Conservation (phyloP, 2,888 invertebrate genomes). For the Polia nebulosa region DNA sequence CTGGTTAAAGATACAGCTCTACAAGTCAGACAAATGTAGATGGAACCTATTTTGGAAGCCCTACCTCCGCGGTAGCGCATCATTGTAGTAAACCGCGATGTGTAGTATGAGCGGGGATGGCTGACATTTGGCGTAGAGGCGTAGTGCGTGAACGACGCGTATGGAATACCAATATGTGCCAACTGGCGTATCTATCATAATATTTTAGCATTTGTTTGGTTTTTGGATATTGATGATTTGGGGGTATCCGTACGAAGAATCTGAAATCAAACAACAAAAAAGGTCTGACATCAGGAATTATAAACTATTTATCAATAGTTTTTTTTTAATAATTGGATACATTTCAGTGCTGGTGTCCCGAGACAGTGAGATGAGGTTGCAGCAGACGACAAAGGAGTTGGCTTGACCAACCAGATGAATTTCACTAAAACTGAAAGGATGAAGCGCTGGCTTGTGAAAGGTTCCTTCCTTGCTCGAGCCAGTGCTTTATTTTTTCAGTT, state of each 20-base stretch:
- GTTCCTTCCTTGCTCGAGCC: too few species aligned
- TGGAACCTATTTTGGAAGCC: constrained; percentile 20
- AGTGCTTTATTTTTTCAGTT: too few species aligned
- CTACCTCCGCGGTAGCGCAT: constrained; percentile 31
- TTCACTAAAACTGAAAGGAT: too few species aligned
- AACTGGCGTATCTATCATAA: constrained; percentile 32
- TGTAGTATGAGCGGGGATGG: constrained; percentile 53
- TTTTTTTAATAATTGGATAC: too few species aligned
- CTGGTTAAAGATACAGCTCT: neutral
- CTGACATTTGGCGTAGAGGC: constrained; percentile 65
- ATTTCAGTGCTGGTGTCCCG: too few species aligned
- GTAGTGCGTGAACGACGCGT: constrained; percentile 56
- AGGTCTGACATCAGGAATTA: neutral
- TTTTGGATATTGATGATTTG: constrained; percentile 5
- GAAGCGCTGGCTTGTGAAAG: too few species aligned
- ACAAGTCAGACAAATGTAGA: too few species aligned
- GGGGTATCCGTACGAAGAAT: neutral
- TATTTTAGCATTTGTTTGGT: constrained; percentile 22
- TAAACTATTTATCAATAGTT: too few species aligned
- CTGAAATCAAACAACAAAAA: too few species aligned
- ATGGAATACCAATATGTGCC: constrained; percentile 58
- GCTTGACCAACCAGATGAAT: too few species aligned
- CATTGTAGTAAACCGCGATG: constrained; percentile 61
- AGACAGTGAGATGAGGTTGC: too few species aligned
- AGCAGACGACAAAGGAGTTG: too few species aligned